Conservation (phyloP, 2,888 invertebrate species). For the Eristalinus sepulchralis region DNA sequence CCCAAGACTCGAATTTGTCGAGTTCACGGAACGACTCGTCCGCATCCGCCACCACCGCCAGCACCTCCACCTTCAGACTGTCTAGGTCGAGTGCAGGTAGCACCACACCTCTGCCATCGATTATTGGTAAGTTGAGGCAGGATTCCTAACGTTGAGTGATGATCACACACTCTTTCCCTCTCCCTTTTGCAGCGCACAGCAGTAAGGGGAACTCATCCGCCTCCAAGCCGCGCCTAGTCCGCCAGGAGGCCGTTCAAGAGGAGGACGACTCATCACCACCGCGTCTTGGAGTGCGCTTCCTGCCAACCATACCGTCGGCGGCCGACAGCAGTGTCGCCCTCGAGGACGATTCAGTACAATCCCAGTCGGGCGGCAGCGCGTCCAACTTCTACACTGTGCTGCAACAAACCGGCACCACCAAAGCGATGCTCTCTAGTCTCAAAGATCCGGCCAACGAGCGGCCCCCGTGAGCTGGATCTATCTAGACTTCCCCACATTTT, state of each 20-base stretch:
- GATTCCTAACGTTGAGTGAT: too few species aligned
- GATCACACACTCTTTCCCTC: not conserved
- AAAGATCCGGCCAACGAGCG: constrained; percentile 76
- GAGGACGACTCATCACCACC: constrained; percentile 84
- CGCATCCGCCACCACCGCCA: constrained; percentile 94
- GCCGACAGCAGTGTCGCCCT: constrained; percentile 87
- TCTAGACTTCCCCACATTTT: not conserved
- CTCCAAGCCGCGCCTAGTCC: constrained; percentile 87
- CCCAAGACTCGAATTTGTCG: constrained; percentile 94
- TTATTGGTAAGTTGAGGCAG: constrained; percentile 75
- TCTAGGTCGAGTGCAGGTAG: constrained; percentile 89
- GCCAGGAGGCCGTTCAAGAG: constrained; percentile 90
- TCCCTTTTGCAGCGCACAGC: constrained; percentile 76
- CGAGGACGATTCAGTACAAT: constrained; percentile 83
- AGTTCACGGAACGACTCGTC: constrained; percentile 95
- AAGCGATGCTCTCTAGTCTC: constrained; percentile 75
- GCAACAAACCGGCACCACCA: constrained; percentile 72
- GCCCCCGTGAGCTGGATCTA: constrained; percentile 75
- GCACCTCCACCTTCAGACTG: constrained; percentile 94
- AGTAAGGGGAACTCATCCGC: constrained; percentile 76
- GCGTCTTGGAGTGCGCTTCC: constrained; percentile 83
- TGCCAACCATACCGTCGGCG: constrained; percentile 88
- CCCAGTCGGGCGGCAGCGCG: constrained; percentile 60
- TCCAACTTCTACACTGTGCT: constrained; percentile 74
- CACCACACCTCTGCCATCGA: constrained; percentile 81